These are phyloP conservation scores for Coregonus suidteri DNA, from an alignment of 2,797 vertebrate genomes.

Conservation along the genomic window DNA sequence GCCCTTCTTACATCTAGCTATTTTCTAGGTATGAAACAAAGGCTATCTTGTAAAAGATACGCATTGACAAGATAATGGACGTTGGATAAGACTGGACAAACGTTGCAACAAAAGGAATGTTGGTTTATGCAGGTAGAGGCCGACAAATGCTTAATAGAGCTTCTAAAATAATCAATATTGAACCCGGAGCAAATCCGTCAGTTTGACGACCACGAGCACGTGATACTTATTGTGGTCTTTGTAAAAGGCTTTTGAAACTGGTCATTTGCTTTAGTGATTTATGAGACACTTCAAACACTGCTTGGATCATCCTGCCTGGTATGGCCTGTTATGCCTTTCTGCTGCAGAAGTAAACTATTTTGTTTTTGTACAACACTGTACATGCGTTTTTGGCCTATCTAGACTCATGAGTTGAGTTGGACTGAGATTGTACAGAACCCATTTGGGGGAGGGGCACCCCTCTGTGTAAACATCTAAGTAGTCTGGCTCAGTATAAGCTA, in stretches of 20 bases:
- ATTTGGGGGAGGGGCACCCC: neutral
- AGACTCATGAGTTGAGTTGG: neutral
- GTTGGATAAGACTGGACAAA: conserved; percentile 48
- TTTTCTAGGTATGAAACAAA: conserved; percentile 36
- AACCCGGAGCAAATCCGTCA: conserved; percentile 31
- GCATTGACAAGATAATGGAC: conserved; percentile 35
- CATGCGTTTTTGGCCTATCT: neutral
- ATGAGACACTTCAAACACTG: conserved; percentile 4
- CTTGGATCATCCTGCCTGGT: neutral
- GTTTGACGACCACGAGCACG: conserved; percentile 32
- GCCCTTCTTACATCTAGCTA: conserved; percentile 54
- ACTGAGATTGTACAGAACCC: neutral
- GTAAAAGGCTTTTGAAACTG: conserved; percentile 6
- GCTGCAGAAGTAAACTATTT: neutral
- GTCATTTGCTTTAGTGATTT: conserved; percentile 8
- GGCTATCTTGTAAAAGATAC: conserved; percentile 41
- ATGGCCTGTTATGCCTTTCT: neutral
- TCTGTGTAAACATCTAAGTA: neutral
- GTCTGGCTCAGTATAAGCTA: neutral
- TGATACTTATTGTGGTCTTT: neutral
- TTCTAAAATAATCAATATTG: conserved; percentile 34
- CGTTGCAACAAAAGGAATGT: conserved; percentile 41
- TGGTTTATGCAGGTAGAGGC: conserved; percentile 17
- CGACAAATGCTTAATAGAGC: neutral
- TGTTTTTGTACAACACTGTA: neutral